Evolutionary conservation across 2,797 vertebrate species (phyloP), one percentile per base, ranked within the genome.

Genomic region (Pseudotriccus pelzelni): DNA sequence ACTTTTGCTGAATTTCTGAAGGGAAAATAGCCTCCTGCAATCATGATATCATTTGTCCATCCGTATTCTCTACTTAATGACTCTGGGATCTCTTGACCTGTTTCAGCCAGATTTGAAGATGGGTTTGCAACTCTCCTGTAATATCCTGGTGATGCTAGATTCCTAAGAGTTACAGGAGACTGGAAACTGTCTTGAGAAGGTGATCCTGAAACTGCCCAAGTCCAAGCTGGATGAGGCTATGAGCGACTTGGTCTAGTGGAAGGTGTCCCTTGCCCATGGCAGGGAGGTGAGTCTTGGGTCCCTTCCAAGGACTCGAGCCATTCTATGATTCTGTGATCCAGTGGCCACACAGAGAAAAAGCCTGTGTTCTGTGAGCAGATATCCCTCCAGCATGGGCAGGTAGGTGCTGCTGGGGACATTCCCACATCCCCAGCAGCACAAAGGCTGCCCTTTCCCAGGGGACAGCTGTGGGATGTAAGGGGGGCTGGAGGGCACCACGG

Each of bases 1-100:
- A 37, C 73, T 96, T 94, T 92, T 93, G 44, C 7, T 90, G 87
- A 93, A 60, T 74, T 72, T 90, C 86, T 78, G 37, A 81, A 72
- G 9, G 1, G 9, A 39, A 72, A 82, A 74, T 37, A 44, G 22
- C 5, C 10, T 47, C 69, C 55, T 85, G 18, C 0, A 4, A 25
- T 74, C 50, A 30, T 22, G 10, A 3, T 49, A 5, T 56, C 32
- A 39, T 86, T 88, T 91, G 37, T 77, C 34, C 30, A 27, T 72
- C 64, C 72, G 4, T 72, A 41, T 64, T 88, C 34, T 83, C 34
- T 25, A 6, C 30, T 84, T 68, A 37, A 37, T 62, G 80, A 80
- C 4, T 80, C 41, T 70, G 37, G 44, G 49, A 70, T 62, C 36
- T 63, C 41, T 81, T 49, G 28, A 13, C 41, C 30, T 7, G 1